These are phyloP conservation scores for Piezodorus guildinii DNA, from an alignment of 1,140 invertebrate species.

Conservation along the genomic window DNA sequence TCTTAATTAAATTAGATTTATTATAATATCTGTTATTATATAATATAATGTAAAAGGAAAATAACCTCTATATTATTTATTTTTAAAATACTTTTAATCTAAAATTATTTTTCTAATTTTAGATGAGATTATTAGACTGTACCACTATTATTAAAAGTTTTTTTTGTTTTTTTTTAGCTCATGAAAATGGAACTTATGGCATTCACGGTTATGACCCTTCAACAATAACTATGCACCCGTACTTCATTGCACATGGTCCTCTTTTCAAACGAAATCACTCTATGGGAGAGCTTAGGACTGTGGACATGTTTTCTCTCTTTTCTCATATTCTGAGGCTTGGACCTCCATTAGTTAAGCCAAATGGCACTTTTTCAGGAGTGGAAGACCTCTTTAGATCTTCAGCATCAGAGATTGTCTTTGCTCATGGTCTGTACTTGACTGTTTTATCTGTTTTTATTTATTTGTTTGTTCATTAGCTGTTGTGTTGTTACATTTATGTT, in stretches of 20 bases:
- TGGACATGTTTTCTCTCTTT: constrained; percentile 9
- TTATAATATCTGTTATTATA: too few species aligned
- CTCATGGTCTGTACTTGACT: too few species aligned
- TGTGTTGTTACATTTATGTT: too few species aligned
- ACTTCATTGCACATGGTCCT: constrained; percentile 2
- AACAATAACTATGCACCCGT: constrained; percentile 4
- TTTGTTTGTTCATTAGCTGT: too few species aligned
- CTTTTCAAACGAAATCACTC: constrained; percentile 4
- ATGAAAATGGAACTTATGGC: not conserved
- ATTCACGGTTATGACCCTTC: constrained; percentile 9
- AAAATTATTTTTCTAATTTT: too few species aligned
- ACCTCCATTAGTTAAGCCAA: not conserved
- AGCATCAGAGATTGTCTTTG: not conserved
- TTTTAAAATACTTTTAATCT: too few species aligned
- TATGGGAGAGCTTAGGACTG: not conserved
- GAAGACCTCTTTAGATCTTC: not conserved
- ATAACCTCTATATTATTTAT: too few species aligned
- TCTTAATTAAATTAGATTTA: too few species aligned
- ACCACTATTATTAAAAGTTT: too few species aligned
- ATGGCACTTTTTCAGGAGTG: constrained; percentile 1
- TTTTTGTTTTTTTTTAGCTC: constrained; percentile 1
- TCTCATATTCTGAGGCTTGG: not conserved
- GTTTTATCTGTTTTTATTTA: too few species aligned
- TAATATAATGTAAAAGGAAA: too few species aligned
- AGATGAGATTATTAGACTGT: too few species aligned